Evolutionary conservation across 2,888 invertebrate genomes (phyloP).

Genomic region (Callimorpha dominula): DNA sequence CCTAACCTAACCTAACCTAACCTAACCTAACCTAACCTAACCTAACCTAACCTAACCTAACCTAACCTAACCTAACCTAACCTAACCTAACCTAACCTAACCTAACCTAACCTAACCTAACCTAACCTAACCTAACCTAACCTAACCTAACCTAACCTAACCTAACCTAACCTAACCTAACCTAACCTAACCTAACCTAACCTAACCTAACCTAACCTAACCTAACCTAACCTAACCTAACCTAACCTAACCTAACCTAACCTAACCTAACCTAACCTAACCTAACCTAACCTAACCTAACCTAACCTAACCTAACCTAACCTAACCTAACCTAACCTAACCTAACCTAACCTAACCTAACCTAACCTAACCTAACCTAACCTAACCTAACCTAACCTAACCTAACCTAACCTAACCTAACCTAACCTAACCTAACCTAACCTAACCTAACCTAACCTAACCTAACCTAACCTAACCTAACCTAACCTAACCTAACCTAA

Average conservation of each 20-base stretch:
- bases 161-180: conserved; percentile 29
- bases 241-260: conserved; percentile 25
- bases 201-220: conserved; percentile 32
- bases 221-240: conserved; percentile 28
- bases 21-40: conserved; percentile 31
- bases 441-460: conserved; percentile 29
- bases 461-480: conserved; percentile 30
- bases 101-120: conserved; percentile 28
- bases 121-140: conserved; percentile 27
- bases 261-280: conserved; percentile 29
- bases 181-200: conserved; percentile 30
- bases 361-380: conserved; percentile 30
- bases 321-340: conserved; percentile 30
- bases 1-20: conserved; percentile 30
- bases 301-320: conserved; percentile 30
- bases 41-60: conserved; percentile 28
- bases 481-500: conserved; percentile 29
- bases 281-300: conserved; percentile 30
- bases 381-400: conserved; percentile 29
- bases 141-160: conserved; percentile 29
- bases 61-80: conserved; percentile 28
- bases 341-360: conserved; percentile 29
- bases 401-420: conserved; percentile 30
- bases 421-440: conserved; percentile 29
- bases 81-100: conserved; percentile 31